Base-by-base conservation (phyloP, 2,888 invertebrate genomes). In the Philaethria dido region DNA sequence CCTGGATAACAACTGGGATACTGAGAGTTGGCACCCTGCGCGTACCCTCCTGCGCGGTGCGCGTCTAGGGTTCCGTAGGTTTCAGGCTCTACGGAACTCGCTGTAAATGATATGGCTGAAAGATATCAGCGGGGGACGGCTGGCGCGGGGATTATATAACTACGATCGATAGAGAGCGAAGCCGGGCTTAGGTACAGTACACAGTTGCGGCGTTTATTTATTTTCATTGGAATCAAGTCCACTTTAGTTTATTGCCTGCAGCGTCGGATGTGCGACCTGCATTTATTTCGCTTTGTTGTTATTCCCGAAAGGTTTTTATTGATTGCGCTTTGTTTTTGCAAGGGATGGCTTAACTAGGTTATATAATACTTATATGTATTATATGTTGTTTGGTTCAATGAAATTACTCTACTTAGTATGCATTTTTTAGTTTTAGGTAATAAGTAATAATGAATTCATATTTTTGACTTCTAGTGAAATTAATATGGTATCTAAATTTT, bases 111-210 rank as follows among this genome's bases (percentile, higher is more conserved):
- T 84, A 82, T 78, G 77, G 76, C 71, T 70, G 79, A 76, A 83
- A 80, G 81, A 80, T 79, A 78, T 77, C 77, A 71, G 72, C 52
- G 76, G 75, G 76, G 78, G 66, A 72, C 29, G 70, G 72, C 69
- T 62, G 66, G 69, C 75, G 69, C 69, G 71, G 76, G 78, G 76
- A 82, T 91, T 91, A 89, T 80, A 85, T 89, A 91, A 91, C 84
- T 75, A 47, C 74, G 89, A 89, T 90, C 91, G 88, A 91, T 91
- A 89, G 76, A 64, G 82, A 80, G 80, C 80, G 81, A 80, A 77
- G 75, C 72, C 72, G 68, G 63, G 72, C 78, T 78, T 80, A 81
- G 80, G 79, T 75, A 74, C 78, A 80, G 78, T 80, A 72, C 82
- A 86, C 76, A 77, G 68, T 77, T 11, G 52, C 52, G 71, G 62